Percentiles rank a stretch among this genome's conserved stretches.
These are phyloP conservation scores for Musca domestica DNA, from an alignment of 1,140 invertebrate species.

Conservation along the genomic window DNA sequence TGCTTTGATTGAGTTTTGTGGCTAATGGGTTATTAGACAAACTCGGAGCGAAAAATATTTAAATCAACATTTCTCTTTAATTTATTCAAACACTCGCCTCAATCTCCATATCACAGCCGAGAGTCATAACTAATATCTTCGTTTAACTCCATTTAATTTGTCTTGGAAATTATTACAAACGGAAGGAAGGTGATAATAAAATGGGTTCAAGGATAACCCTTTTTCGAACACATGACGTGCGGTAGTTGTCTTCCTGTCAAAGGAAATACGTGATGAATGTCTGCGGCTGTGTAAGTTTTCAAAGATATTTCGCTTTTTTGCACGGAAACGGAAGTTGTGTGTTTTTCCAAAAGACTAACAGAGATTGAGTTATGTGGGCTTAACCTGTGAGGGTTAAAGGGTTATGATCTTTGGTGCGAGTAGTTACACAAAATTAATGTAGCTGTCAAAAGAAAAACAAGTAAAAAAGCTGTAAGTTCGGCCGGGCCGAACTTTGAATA, in stretches of 20 bases:
- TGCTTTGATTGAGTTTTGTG: too few species aligned
- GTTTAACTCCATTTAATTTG: constrained; percentile 5
- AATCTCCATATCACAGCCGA: too few species aligned
- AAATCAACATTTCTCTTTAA: too few species aligned
- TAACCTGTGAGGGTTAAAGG: background rate
- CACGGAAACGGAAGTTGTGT: constrained; percentile 4
- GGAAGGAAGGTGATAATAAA: constrained; percentile 18
- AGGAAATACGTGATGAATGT: constrained; percentile 8
- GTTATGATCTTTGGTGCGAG: background rate
- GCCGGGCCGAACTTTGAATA: too few species aligned
- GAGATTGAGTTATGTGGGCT: background rate
- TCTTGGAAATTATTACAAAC: constrained; percentile 15
- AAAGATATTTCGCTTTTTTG: background rate
- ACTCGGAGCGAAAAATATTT: too few species aligned
- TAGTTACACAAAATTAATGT: background rate
- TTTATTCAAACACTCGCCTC: too few species aligned
- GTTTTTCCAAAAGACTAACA: background rate
- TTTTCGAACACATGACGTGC: background rate
- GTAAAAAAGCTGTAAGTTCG: too few species aligned
- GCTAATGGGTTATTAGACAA: too few species aligned
- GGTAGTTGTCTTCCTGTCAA: background rate
- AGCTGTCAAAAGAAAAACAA: background rate
- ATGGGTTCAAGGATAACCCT: constrained; percentile 5
- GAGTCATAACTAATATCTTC: too few species aligned
- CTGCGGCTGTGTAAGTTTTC: background rate